Evolutionary conservation across 1,140 invertebrate species (phyloP).

Genomic region (Heliconius himera): DNA sequence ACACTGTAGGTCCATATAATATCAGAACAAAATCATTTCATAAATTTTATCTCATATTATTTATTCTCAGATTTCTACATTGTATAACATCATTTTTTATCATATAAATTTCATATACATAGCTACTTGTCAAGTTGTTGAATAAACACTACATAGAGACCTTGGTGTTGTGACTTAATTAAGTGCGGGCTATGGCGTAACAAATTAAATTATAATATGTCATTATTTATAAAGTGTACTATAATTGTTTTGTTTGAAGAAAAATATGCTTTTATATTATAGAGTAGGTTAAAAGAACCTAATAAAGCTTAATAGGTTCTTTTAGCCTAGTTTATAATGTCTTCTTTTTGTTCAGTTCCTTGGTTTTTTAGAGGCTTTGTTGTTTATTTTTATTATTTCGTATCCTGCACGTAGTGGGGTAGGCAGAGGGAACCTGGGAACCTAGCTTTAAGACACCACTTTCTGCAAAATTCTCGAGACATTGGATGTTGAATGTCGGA

Average conservation of each 20-base stretch:
- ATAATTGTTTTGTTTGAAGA: not conserved
- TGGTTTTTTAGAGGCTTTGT: too few relatives aligned
- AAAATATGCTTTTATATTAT: too few relatives aligned
- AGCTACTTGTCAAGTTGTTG: not conserved
- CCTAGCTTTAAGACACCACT: too few relatives aligned
- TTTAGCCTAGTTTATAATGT: too few relatives aligned
- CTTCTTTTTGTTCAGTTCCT: too few relatives aligned
- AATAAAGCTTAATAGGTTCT: too few relatives aligned
- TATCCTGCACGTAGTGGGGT: too few relatives aligned
- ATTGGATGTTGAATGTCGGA: too few relatives aligned
- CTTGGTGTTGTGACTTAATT: not conserved
- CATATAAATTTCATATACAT: not conserved
- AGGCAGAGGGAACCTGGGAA: too few relatives aligned
- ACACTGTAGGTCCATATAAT: not conserved
- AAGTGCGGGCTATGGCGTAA: conserved; percentile 7
- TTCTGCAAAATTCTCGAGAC: too few relatives aligned
- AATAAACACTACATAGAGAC: conserved; percentile 5
- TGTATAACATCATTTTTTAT: not conserved
- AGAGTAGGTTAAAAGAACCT: too few relatives aligned
- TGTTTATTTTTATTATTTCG: too few relatives aligned
- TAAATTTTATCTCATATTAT: not conserved
- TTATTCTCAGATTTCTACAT: not conserved
- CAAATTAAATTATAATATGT: not conserved
- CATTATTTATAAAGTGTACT: not conserved
- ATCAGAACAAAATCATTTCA: not conserved